Evolutionary conservation across 2,797 vertebrate genomes (phyloP).

Genomic region (Siniperca undulata): DNA sequence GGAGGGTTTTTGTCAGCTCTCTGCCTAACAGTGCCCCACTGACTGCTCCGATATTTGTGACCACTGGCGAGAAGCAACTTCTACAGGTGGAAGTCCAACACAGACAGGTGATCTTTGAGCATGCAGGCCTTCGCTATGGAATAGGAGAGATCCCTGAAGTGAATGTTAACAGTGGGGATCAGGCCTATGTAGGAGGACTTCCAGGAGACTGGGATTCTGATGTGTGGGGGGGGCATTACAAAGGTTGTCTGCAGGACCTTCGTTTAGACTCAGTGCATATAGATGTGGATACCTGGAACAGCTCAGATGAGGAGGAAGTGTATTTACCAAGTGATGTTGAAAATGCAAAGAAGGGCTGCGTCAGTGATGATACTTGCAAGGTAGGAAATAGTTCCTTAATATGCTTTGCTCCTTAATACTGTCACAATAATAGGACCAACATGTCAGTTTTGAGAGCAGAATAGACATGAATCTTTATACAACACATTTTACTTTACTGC

Average conservation of each 20-base stretch:
- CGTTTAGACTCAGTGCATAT: slow-evolving; percentile 85
- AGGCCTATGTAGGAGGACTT: slow-evolving; percentile 88
- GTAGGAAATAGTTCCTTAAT: slow-evolving; percentile 66
- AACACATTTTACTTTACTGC: background rate
- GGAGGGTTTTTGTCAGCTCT: slow-evolving; percentile 81
- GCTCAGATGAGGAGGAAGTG: slow-evolving; percentile 45
- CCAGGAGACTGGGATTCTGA: slow-evolving; percentile 59
- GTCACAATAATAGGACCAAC: background rate
- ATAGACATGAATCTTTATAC: background rate
- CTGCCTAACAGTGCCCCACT: slow-evolving; percentile 50
- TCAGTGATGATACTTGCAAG: slow-evolving; percentile 92
- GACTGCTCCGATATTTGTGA: slow-evolving; percentile 80
- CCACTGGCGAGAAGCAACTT: slow-evolving; percentile 86
- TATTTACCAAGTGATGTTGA: slow-evolving; percentile 70
- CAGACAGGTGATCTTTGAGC: slow-evolving; percentile 77
- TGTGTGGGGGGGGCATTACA: slow-evolving; percentile 90
- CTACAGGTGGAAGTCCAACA: slow-evolving; percentile 84
- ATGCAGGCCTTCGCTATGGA: slow-evolving; percentile 69
- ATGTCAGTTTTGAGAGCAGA: background rate
- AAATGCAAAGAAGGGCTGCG: slow-evolving; percentile 87
- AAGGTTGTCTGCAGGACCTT: slow-evolving; percentile 95
- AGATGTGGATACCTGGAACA: slow-evolving; percentile 69
- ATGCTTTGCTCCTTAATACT: background rate
- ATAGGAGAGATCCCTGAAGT: slow-evolving; percentile 79
- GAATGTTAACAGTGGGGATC: slow-evolving; percentile 73